Evolutionary conservation across 1,140 invertebrate genomes (phyloP).

Genomic region (Helicorthomorpha holstii): DNA sequence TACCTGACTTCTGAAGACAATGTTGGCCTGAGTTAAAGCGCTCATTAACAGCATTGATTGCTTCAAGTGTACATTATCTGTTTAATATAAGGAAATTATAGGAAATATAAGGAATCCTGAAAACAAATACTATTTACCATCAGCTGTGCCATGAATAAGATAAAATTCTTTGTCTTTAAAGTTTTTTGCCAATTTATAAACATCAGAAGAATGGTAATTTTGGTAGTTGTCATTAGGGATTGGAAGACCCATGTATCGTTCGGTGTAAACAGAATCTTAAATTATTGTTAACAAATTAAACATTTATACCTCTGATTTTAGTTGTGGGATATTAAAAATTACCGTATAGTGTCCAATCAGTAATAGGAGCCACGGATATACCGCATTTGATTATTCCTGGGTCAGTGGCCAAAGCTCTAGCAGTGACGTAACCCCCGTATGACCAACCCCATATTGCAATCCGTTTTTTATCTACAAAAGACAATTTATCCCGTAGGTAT

Average conservation of each 20-base stretch:
- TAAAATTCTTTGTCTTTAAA: conserved; percentile 69
- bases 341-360: conserved; percentile 87
- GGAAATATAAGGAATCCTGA: background rate
- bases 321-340: conserved; percentile 25
- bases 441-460: conserved; percentile 74
- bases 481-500: conserved; percentile 48
- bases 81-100: too few species aligned
- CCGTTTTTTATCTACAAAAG: conserved; percentile 50
- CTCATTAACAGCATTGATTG: conserved; percentile 80
- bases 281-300: background rate
- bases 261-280: conserved; percentile 90
- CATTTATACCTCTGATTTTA: too few species aligned
- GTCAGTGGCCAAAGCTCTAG: conserved; percentile 46
- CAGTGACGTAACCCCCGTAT: conserved; percentile 77
- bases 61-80: conserved; percentile 80
- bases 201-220: conserved; percentile 74
- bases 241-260: conserved; percentile 79
- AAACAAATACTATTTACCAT: too few species aligned
- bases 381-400: conserved; percentile 61
- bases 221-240: conserved; percentile 75
- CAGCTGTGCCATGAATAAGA: conserved; percentile 72
- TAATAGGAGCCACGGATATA: conserved; percentile 75
- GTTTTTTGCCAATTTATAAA: conserved; percentile 57
- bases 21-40: conserved; percentile 57
- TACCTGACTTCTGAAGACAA: conserved; percentile 80